Conservation (phyloP, 1,140 invertebrate genomes). For the Drosophila mayri region DNA sequence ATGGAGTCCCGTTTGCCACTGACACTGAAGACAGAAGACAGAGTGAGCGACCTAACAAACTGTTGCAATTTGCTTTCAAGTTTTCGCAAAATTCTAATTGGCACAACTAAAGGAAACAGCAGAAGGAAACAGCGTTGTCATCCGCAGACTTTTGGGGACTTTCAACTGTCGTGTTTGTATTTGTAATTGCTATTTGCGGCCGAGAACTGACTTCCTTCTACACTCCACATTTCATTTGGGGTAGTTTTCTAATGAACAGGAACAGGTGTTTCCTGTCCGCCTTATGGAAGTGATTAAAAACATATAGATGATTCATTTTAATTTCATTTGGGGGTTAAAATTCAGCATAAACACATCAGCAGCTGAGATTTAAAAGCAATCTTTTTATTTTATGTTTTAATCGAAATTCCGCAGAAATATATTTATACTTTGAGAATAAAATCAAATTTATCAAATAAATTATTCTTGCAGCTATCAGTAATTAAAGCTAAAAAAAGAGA, state of each 20-base stretch:
- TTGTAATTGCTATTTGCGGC: conserved; percentile 50
- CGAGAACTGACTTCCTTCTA: background rate
- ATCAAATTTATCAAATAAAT: too few species aligned
- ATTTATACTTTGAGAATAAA: background rate
- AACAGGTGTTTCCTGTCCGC: conserved; percentile 43
- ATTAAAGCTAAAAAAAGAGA: too few species aligned
- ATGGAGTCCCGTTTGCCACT: conserved; percentile 41
- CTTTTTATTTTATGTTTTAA: too few species aligned
- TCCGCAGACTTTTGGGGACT: conserved; percentile 52
- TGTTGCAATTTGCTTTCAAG: conserved; percentile 58
- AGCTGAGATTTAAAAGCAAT: conserved; percentile 8
- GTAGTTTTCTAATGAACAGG: conserved; percentile 31
- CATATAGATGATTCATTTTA: conserved; percentile 10
- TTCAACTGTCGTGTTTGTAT: conserved; percentile 42
- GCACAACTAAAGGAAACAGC: conserved; percentile 42
- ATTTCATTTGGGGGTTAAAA: background rate
- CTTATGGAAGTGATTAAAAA: conserved; percentile 8
- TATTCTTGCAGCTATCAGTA: background rate
- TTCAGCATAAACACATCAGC: background rate
- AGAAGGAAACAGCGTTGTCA: conserved; percentile 47
- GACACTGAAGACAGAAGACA: conserved; percentile 38
- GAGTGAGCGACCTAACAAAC: conserved; percentile 39
- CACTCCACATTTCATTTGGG: conserved; percentile 4
- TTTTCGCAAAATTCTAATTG: conserved; percentile 65
- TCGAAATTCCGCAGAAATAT: background rate